Base-by-base conservation (phyloP, 2,113 vertebrate species). In the Neofelis nebulosa region DNA sequence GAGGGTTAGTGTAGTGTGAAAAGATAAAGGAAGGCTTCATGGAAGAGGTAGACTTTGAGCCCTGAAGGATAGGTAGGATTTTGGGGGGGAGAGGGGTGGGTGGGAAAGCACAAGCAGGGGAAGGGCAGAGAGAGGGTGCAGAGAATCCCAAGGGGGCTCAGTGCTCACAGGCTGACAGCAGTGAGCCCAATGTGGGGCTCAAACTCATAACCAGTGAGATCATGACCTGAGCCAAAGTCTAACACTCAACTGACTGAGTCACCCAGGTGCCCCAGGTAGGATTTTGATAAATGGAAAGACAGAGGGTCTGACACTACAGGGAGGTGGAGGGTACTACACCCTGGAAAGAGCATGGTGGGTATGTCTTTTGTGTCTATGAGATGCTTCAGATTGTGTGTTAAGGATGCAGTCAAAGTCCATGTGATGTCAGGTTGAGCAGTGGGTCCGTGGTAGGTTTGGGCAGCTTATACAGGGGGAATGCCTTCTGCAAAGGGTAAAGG, bases 401-500 rank as follows among this genome's bases (percentile, higher is more conserved):
- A 66, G 19, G 2, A 33, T 33, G 29, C 10, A 21, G 48, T 13
- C 23, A 16, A 38, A 9, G 52, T 29, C 23, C 0, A 1, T 10
- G 27, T 18, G 1, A 29, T 7, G 45, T 41, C 12, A 52, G 50
- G 11, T 45, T 36, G 68, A 50, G 57, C 5, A 2, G 33, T 7
- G 15, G 48, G 12, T 7, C 2, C 0, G 15, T 21, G 63, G 55
- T 36, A 1, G 63, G 55, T 38, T 52, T 25, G 52, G 45, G 61
- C 18, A 50, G 31, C 12, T 48, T 14, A 36, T 18, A 13, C 12
- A 45, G 33, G 45, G 66, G 38, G 19, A 25, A 10, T 5, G 33
- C 31, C 19, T 16, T 45, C 16, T 63, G 48, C 79, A 68, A 12
- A 79, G 27, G 66, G 68, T n/a, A 76, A 71, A 33, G 21, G 29